Evolutionary conservation across 2,888 invertebrate genomes (phyloP).

Genomic region (Reticulitermes lucifugus): DNA sequence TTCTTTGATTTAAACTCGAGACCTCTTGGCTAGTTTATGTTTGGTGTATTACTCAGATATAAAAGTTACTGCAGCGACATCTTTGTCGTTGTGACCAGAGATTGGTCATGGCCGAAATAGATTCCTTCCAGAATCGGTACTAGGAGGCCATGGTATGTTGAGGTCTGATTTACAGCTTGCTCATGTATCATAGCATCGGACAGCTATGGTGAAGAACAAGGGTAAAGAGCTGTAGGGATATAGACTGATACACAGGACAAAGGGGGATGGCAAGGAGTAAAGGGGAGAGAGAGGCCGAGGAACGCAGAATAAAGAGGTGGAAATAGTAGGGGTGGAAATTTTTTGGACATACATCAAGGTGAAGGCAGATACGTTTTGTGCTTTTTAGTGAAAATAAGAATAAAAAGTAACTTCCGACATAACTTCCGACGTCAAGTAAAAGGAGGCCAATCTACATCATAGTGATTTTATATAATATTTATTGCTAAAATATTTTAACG

Average conservation of each 20-base stretch:
- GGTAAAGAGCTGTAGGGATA: constrained; percentile 6
- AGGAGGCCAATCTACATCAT: constrained; percentile 7
- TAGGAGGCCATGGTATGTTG: background rate
- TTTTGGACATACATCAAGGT: constrained; percentile 32
- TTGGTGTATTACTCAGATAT: background rate
- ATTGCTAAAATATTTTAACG: constrained; percentile 23
- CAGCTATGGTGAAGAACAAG: constrained; percentile 9
- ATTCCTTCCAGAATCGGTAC: background rate
- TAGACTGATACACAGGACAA: background rate
- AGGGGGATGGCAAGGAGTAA: background rate
- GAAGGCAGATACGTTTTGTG: constrained; percentile 11
- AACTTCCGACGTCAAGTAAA: background rate
- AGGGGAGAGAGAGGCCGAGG: background rate
- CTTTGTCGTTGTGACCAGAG: constrained; percentile 11
- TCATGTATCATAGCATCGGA: constrained; percentile 29
- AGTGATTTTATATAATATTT: constrained; percentile 22
- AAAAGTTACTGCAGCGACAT: background rate
- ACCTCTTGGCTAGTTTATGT: background rate
- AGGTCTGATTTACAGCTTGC: constrained; percentile 24
- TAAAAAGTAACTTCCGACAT: background rate
- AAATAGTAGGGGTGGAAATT: background rate
- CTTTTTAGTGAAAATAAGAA: constrained; percentile 26
- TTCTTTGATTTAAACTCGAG: background rate
- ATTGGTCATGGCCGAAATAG: background rate
- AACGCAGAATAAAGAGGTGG: background rate